Evolutionary conservation across 2,797 vertebrate species (phyloP).

Genomic region (Tiaroga cobitis): DNA sequence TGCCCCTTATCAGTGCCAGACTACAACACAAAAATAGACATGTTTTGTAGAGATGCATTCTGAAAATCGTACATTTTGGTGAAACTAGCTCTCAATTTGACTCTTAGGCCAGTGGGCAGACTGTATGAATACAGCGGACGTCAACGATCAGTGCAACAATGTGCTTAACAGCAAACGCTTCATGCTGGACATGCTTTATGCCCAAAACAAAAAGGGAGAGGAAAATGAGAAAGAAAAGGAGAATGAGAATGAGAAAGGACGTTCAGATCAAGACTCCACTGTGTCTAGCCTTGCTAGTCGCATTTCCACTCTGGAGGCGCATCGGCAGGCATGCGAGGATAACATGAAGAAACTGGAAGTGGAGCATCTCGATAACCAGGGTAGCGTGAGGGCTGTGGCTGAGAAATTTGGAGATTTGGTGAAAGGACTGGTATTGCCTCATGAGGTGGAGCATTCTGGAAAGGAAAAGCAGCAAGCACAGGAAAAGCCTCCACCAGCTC

Average conservation of each 20-base stretch:
- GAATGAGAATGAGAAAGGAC: conserved; percentile 74
- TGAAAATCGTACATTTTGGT: not conserved
- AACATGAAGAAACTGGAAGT: conserved; percentile 85
- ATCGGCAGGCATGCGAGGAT: conserved; percentile 85
- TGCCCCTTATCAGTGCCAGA: not conserved
- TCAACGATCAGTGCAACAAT: conserved; percentile 87
- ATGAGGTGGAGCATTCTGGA: conserved; percentile 79
- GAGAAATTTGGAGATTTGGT: conserved; percentile 90
- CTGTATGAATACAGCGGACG: conserved; percentile 81
- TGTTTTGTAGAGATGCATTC: conserved; percentile 13
- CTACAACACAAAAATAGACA: not conserved
- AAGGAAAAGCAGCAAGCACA: conserved; percentile 67
- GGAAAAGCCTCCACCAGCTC: conserved; percentile 22
- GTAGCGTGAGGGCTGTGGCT: conserved; percentile 88
- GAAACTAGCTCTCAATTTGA: conserved; percentile 5
- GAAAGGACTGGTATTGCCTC: conserved; percentile 76
- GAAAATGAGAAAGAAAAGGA: conserved; percentile 79
- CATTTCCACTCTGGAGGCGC: conserved; percentile 90
- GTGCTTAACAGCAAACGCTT: conserved; percentile 92
- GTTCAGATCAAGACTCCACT: conserved; percentile 74
- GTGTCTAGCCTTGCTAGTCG: conserved; percentile 85
- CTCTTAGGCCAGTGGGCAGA: conserved; percentile 83
- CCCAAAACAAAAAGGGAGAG: conserved; percentile 81
- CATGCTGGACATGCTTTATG: conserved; percentile 97
- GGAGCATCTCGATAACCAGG: conserved; percentile 88